Base-by-base conservation (phyloP, 2,113 vertebrate genomes). In the Phylloscopus whistleri region DNA sequence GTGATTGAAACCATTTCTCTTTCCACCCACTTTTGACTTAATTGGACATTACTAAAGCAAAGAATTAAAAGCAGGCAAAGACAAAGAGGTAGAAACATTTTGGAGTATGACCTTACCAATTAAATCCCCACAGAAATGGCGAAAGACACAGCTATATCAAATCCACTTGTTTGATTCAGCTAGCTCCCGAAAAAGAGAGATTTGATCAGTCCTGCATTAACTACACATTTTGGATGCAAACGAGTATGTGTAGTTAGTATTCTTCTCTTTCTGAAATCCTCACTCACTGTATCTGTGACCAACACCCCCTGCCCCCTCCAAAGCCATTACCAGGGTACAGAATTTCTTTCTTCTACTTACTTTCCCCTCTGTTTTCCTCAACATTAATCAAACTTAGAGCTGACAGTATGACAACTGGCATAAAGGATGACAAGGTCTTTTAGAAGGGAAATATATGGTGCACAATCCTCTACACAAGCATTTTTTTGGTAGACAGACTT, bases 361-460 rank as follows among this genome's bases (percentile, higher is more conserved):
- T 89, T 68, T 28, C 15, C 16, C 33, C 19, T 83, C 37, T 17
- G 1, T 79, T 93, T 95, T 76, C 75, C 58, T 87, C 33, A 27
- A 63, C 78, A 39, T 77, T 89, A 91, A 91, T 91, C 67, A 95
- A 83, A 80, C 67, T 85, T 90, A 63, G 51, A 64, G 56, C 11
- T 70, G 87, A 91, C 82, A 84, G 11, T 3, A 13, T 82, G 84
- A 91, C 53, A 91, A 69, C 26, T 28, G 9, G 19, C 58, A 67
- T 80, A 83, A 93, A 85, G 35, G 59, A 90, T 75, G 85, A 63
- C 59, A 92, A 77, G 37, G 52, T 77, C 55, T 95, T 93, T 85
- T 43, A 90, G 68, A 79, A 95, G 27, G 64, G 89, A 97, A 91
- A 66, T 81, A 74, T 21, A 48, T 55, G 21, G 19, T 51, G 14